Base-by-base conservation (phyloP, 2,888 invertebrate species). In the Chironomus tentans region DNA sequence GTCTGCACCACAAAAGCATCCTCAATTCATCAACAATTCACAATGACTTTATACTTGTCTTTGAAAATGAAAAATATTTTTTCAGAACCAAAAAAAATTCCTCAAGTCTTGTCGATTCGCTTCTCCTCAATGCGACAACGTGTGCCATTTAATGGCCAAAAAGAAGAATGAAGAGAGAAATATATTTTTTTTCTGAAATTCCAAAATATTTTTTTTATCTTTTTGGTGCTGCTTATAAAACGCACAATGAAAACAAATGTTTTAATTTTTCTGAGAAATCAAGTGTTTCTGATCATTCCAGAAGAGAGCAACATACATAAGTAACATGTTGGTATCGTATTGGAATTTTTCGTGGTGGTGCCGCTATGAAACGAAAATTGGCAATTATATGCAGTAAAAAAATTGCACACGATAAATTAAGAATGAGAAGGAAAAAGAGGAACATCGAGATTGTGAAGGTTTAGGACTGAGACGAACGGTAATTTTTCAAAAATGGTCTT, bases 221-320 rank as follows among this genome's bases (percentile, higher is more conserved):
- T 22, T 72, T 61, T 56, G n/a, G 15, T 50, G 50, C 50, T 56
- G 56, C 56, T 18, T 56, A 18, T 56, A 56, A 18, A 56, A 50
- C 38, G 61, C 72, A 65, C 24, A 65, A 21, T 65, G 65, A 65
- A 18, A 62, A 65, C 65, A 74, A 74, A 74, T 74, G 74, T 74
- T 74, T 74, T 74, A 74, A 74, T 74, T 74, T 74, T 74, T 74
- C 74, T 48, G 10, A 74, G 74, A 74, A 72, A 74, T 74, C 74
- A 74, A 74, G 22, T 47, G 46, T 28, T 28, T 65, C 10, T 68
- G 74, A 68, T 74, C 74, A 18, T 15, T 56, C 18, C 18, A n/a
- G 28, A 18, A n/a, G n/a, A 18, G 74, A 74, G 47, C 65, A 65
- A 13, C 22, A 21, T 13, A 24, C 65, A 38, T 38, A 38, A 38